Evolutionary conservation across 2,113 vertebrate genomes (phyloP).

Genomic region (Chaetops frenatus): DNA sequence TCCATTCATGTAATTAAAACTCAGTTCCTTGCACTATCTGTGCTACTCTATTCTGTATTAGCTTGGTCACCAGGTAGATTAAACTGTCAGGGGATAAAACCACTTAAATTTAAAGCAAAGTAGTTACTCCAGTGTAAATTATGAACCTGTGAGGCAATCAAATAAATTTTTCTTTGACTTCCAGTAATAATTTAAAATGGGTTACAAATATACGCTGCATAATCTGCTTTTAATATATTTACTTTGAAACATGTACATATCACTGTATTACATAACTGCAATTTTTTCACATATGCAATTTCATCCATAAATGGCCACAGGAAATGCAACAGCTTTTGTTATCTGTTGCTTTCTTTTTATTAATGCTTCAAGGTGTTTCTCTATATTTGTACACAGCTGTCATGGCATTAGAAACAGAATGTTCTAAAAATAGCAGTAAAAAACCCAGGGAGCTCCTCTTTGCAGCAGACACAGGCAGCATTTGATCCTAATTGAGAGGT

Average conservation of each 20-base stretch:
- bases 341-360: background rate
- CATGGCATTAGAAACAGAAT: background rate
- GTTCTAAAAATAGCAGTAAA: background rate
- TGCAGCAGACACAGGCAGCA: background rate
- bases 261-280: background rate
- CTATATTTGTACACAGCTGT: background rate
- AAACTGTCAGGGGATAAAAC: fast-evolving
- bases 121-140: background rate
- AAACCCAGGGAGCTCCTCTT: background rate
- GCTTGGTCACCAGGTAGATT: background rate
- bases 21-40: background rate
- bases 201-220: background rate
- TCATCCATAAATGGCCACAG: background rate
- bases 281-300: background rate
- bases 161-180: background rate
- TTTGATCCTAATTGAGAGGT: background rate
- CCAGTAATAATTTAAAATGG: background rate
- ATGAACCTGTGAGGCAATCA: background rate
- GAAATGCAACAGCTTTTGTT: background rate
- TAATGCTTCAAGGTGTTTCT: background rate
- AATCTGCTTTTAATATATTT: background rate
- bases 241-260: background rate
- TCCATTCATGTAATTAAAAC: background rate
- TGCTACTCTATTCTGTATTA: background rate
- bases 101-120: background rate